Evolutionary conservation across 2,888 invertebrate genomes (phyloP).

Genomic region (Synergus gifuensis): DNA sequence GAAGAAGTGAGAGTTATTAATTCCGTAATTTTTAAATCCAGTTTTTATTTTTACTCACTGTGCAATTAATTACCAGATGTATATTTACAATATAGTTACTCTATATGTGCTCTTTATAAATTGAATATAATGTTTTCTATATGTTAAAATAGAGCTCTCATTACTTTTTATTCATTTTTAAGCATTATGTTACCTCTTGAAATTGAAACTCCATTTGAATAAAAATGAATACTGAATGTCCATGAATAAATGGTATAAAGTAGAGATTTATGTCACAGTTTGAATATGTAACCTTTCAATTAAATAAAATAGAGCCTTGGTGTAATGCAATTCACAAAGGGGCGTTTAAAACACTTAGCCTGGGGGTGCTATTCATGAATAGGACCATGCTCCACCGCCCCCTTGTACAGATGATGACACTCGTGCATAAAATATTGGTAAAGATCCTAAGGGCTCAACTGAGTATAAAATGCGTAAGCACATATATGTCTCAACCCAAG

Average conservation of each 20-base stretch:
- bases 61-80: no score
- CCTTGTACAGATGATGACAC: slow-evolving; percentile 22
- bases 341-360: slow-evolving; percentile 21
- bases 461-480: not conserved
- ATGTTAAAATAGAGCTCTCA: no score
- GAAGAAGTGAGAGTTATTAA: not conserved
- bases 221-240: no score
- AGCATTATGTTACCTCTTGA: no score
- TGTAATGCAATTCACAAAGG: not conserved
- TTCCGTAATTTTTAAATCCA: not conserved
- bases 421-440: slow-evolving; percentile 38
- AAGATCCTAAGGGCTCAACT: slow-evolving; percentile 12
- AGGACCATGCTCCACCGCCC: slow-evolving; percentile 20
- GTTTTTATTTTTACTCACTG: not conserved
- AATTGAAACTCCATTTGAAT: no score
- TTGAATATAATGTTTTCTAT: no score
- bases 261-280: not conserved
- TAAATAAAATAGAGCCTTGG: slow-evolving; percentile 5
- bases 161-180: no score
- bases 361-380: slow-evolving; percentile 22
- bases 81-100: no score
- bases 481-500: slow-evolving; percentile 1
- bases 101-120: no score
- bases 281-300: slow-evolving; percentile 17
- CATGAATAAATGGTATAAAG: no score